Base-by-base conservation (phyloP, 2,797 vertebrate species). In the Pogonophryne albipinna region DNA sequence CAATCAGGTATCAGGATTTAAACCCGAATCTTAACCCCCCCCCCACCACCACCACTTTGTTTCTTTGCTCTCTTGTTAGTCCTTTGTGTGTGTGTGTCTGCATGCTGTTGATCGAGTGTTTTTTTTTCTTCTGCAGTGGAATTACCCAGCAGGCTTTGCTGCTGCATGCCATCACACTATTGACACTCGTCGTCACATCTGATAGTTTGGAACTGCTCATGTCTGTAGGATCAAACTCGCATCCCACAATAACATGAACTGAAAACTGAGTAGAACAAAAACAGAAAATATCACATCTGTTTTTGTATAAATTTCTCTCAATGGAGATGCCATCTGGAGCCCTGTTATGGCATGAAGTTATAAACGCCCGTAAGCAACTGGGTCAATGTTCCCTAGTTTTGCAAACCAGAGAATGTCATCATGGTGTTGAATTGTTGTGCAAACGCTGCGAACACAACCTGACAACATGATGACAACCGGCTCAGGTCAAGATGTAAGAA, bases 1-100 rank as follows among this genome's bases (percentile, higher is more conserved):
- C 95, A 96, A 95, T 95, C 97, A 97, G 97, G 97, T 97, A 97
- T 92, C 94, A 85, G 89, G 91, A 92, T 75, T 85, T 87, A 47
- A 80, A 74, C 53, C 71, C 69, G 66, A 82, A 63, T 81, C 64
- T 84, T 61, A 63, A 51, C 23, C 64, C 60, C 12, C 63, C n/a
- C n/a, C n/a, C n/a, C n/a, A n/a, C n/a, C 41, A 10, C 15, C 5
- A n/a, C 34, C 7, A 8, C 6, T 56, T 11, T 61, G 19, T 64
- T 53, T 61, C 42, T 55, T 49, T 69, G 49, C 58, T 67, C 68
- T 71, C 66, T 56, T 64, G n/a, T 45, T 53, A 7, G 15, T 42
- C 20, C 67, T 17, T 64, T 16, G 59, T 87, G 79, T 34, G 11
- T n/a, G 53, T 58, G 47, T 55, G 19, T 71, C 38, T 76, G 87